Evolutionary conservation across 2,888 invertebrate genomes (phyloP).

Genomic region (Sicus ferrugineus): DNA sequence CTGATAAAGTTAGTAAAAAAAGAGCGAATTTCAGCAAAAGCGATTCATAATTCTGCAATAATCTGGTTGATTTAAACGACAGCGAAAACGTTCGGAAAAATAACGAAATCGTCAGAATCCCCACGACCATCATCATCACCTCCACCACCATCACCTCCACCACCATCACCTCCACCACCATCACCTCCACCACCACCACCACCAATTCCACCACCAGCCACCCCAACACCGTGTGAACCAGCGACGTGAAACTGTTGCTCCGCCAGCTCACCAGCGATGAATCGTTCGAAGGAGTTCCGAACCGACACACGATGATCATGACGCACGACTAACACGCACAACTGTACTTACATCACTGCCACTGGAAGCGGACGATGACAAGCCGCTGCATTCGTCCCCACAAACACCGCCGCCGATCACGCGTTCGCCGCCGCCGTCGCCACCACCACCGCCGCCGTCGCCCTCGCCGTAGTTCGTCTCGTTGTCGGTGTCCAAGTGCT

Average conservation of each 20-base stretch:
- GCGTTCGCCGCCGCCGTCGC: constrained; percentile 33
- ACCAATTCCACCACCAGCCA: constrained; percentile 1
- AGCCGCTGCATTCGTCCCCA: constrained; percentile 56
- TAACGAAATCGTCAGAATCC: not conserved
- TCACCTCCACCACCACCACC: not conserved
- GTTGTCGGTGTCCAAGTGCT: constrained; percentile 86
- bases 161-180: not conserved
- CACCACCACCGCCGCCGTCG: constrained; percentile 38
- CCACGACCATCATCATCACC: too few relatives aligned
- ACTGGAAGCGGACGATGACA: constrained; percentile 51
- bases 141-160: too few relatives aligned
- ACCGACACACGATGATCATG: not conserved
- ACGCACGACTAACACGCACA: constrained; percentile 14
- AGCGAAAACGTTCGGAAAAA: not conserved
- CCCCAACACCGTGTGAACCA: not conserved
- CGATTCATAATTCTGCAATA: not conserved
- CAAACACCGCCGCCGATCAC: constrained; percentile 22
- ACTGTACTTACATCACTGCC: constrained; percentile 58
- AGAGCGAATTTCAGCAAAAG: not conserved
- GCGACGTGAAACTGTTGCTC: not conserved
- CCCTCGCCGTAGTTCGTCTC: constrained; percentile 67
- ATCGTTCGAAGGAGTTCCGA: not conserved
- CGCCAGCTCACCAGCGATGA: not conserved
- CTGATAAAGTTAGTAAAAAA: too few relatives aligned
- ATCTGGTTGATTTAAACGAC: not conserved